Conservation (phyloP, 2,888 invertebrate genomes). For the Trypoxylon attenuatum region DNA sequence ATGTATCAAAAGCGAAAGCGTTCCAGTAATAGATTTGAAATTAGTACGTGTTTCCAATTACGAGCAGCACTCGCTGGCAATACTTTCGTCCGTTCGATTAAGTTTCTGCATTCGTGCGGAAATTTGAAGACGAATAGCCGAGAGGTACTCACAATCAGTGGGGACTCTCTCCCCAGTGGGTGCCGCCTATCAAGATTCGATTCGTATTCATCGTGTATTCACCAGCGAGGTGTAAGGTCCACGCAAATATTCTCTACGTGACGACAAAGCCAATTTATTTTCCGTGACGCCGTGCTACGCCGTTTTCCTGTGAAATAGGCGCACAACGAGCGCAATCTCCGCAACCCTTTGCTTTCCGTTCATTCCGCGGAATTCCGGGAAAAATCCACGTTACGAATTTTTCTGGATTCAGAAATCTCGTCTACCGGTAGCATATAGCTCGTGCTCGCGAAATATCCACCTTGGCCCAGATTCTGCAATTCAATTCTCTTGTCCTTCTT, state of each 20-base stretch:
- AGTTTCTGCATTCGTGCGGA: too few species aligned
- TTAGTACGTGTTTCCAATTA: too few species aligned
- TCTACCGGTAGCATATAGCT: background rate
- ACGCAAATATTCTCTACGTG: constrained; percentile 59
- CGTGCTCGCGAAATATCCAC: constrained; percentile 1
- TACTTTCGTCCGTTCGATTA: too few species aligned
- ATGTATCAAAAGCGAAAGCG: too few species aligned
- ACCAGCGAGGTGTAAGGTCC: constrained; percentile 50
- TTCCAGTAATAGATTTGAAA: too few species aligned
- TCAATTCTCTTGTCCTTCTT: constrained; percentile 50
- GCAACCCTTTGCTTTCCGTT: constrained; percentile 22
- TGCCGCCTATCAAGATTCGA: constrained; percentile 40
- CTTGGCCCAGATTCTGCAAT: constrained; percentile 36
- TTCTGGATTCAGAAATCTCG: constrained; percentile 13
- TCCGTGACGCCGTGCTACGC: constrained; percentile 27
- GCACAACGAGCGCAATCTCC: constrained; percentile 33
- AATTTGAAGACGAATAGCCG: too few species aligned
- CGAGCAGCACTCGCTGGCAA: too few species aligned
- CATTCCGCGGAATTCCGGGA: constrained; percentile 19
- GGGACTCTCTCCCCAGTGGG: too few species aligned
- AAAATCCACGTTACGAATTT: constrained; percentile 21
- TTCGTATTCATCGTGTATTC: constrained; percentile 50
- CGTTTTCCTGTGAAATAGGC: constrained; percentile 51
- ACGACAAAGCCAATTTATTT: constrained; percentile 59
- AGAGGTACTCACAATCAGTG: too few species aligned